Conservation (phyloP, 2,888 invertebrate genomes). For the Carcina quercana region DNA sequence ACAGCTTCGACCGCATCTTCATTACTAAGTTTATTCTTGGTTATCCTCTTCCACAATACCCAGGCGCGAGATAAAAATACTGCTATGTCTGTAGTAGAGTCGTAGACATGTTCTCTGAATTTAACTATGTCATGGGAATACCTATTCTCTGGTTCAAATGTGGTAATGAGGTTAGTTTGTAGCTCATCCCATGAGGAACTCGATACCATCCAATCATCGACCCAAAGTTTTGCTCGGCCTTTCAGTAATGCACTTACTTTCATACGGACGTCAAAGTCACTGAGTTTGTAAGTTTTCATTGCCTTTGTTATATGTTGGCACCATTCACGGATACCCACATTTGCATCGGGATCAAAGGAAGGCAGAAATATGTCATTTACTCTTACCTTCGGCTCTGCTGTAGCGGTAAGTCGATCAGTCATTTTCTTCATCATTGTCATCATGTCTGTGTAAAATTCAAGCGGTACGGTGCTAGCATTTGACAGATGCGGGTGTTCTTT, state of each 20-base stretch:
- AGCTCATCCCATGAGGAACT: conserved; percentile 13
- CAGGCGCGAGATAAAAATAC: conserved; percentile 24
- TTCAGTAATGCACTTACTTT: conserved; percentile 14
- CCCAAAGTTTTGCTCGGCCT: conserved; percentile 14
- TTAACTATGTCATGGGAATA: conserved; percentile 22
- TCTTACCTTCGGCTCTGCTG: conserved; percentile 6
- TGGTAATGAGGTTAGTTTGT: conserved; percentile 8
- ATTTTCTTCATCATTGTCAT: not conserved
- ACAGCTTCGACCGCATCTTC: conserved; percentile 22
- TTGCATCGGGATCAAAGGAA: conserved; percentile 12
- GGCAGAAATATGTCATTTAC: conserved; percentile 12
- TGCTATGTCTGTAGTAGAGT: conserved; percentile 19
- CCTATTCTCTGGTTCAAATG: conserved; percentile 23
- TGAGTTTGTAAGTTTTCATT: not conserved
- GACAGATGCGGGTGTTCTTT: too few species aligned
- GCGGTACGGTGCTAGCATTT: not conserved
- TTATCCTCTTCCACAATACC: conserved; percentile 22
- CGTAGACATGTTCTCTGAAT: conserved; percentile 22
- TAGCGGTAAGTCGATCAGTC: not conserved
- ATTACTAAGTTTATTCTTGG: conserved; percentile 19
- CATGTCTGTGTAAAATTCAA: not conserved
- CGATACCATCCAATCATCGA: conserved; percentile 13
- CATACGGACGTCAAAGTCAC: conserved; percentile 10
- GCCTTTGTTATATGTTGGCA: conserved; percentile 9
- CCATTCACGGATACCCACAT: conserved; percentile 11